Evolutionary conservation across 2,113 vertebrate genomes (phyloP).

Genomic region (Hemibagrus wyckioides): DNA sequence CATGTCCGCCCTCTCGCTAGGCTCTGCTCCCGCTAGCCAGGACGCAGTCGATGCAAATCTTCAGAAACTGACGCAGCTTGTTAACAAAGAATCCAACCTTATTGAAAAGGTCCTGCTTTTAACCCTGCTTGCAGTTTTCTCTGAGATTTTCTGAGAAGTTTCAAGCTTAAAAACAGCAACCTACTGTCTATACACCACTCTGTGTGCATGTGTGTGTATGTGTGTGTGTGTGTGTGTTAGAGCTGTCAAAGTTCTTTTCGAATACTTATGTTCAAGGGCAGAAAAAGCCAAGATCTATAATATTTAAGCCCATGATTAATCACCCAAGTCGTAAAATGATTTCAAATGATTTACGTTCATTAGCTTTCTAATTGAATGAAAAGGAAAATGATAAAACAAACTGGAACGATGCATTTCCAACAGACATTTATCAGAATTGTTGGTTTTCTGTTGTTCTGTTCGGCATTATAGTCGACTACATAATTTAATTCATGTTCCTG

Average conservation of each 20-base stretch:
- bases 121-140: conserved; percentile 67
- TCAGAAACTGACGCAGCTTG: conserved; percentile 98
- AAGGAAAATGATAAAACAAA: neutral
- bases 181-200: neutral
- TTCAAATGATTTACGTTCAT: neutral
- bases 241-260: neutral
- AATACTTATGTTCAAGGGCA: neutral
- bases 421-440: neutral
- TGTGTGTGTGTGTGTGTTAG: neutral
- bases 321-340: too few species aligned
- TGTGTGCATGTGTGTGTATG: neutral
- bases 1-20: conserved; percentile 72
- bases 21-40: conserved; percentile 80
- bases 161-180: neutral
- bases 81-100: conserved; percentile 99
- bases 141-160: conserved; percentile 34
- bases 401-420: neutral
- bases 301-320: neutral
- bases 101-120: conserved; percentile 92
- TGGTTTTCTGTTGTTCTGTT: neutral
- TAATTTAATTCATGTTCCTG: neutral
- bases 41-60: conserved; percentile 93
- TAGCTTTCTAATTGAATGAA: neutral
- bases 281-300: neutral
- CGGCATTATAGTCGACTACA: neutral